These are phyloP conservation scores for Prosopocoilus inquinatus DNA, from an alignment of 2,888 invertebrate species.

Conservation along the genomic window DNA sequence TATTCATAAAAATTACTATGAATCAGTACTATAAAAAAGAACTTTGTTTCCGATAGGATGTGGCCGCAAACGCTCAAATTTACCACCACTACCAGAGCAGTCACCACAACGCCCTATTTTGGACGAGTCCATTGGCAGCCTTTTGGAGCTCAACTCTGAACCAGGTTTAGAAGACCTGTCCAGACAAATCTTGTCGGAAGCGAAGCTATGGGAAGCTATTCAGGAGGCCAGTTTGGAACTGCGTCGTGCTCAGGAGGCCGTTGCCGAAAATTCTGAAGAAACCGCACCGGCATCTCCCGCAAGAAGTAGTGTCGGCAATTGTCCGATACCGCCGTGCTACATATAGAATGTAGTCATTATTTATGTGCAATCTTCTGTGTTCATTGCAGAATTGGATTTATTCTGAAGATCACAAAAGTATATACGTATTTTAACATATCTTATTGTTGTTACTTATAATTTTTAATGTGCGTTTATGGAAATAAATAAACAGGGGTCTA, in stretches of 20 bases:
- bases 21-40: background rate
- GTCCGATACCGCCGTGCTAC: conserved; percentile 45
- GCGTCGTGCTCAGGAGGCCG: conserved; percentile 57
- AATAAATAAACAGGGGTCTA: too few relatives aligned
- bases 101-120: conserved; percentile 26
- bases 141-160: conserved; percentile 67
- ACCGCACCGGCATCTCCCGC: conserved; percentile 36
- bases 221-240: conserved; percentile 75
- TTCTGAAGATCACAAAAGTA: background rate
- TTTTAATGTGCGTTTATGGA: too few relatives aligned
- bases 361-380: too few relatives aligned
- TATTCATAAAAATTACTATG: too few relatives aligned
- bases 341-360: too few relatives aligned
- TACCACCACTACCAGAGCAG: conserved; percentile 40
- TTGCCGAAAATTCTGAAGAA: conserved; percentile 43
- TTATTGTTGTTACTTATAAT: too few relatives aligned
- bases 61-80: conserved; percentile 65
- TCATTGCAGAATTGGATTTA: too few relatives aligned
- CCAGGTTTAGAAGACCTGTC: conserved; percentile 72
- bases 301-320: conserved; percentile 43
- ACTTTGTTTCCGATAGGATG: conserved; percentile 57
- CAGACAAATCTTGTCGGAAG: conserved; percentile 76
- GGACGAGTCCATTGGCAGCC: conserved; percentile 64
- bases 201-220: conserved; percentile 75
- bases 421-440: conserved; percentile 2